phyloP scores from a whole-genome alignment of 2,888 invertebrate species.

The Candidula unifasciata region DNA sequence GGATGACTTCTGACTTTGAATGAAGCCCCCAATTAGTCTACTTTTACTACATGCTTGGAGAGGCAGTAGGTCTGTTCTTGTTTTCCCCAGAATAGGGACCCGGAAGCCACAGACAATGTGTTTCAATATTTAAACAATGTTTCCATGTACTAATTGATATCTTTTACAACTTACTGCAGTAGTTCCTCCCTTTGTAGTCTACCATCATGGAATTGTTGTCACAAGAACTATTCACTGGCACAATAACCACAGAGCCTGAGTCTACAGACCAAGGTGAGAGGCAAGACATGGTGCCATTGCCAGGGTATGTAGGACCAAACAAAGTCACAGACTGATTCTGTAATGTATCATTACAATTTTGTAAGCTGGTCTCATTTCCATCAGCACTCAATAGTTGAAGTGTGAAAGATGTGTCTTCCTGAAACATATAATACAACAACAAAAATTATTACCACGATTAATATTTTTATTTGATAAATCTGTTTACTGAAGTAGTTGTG shows the following conservation, averaged over 20 bases:
- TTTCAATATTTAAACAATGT: too few species aligned
- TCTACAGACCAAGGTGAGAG: slow-evolving; percentile 20
- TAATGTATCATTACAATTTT: background rate
- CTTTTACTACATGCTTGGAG: too few species aligned
- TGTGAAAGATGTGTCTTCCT: slow-evolving; percentile 14
- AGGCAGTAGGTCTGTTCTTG: too few species aligned
- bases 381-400: background rate
- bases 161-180: slow-evolving; percentile 13
- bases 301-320: slow-evolving; percentile 36
- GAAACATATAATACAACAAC: background rate
- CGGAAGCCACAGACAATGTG: too few species aligned
- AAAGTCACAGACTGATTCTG: background rate
- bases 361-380: slow-evolving; percentile 15
- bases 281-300: background rate
- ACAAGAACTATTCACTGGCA: slow-evolving; percentile 11
- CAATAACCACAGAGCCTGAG: background rate
- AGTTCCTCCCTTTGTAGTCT: background rate
- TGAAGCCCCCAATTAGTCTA: too few species aligned
- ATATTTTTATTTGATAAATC: too few species aligned
- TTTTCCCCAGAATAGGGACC: too few species aligned
- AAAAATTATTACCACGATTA: too few species aligned
- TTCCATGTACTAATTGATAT: too few species aligned
- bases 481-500: too few species aligned
- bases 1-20: too few species aligned
- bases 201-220: background rate